phyloP scores from a whole-genome alignment of 1,140 invertebrate genomes.

The Prorops nasuta region DNA sequence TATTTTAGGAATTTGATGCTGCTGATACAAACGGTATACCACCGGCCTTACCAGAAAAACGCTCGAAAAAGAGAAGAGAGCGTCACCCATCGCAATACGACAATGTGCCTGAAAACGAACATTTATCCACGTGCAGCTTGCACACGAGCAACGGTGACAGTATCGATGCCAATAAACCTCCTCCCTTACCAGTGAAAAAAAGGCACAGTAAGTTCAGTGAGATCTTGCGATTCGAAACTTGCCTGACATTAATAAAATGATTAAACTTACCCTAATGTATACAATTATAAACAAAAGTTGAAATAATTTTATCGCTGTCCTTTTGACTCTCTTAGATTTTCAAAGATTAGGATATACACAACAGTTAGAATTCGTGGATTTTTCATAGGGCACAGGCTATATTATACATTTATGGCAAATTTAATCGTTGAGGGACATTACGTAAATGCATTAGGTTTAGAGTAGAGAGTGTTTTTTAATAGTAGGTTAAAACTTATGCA shows the following conservation, averaged over 20 bases:
- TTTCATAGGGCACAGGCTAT: too few species aligned
- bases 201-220: constrained; percentile 88
- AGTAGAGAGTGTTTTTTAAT: too few species aligned
- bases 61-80: constrained; percentile 56
- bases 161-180: constrained; percentile 67
- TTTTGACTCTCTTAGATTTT: too few species aligned
- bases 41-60: constrained; percentile 68
- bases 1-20: too few species aligned
- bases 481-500: constrained; percentile 54
- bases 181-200: constrained; percentile 87
- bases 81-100: constrained; percentile 73
- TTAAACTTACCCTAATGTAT: constrained; percentile 7
- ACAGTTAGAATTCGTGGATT: too few species aligned
- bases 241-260: too few species aligned
- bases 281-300: constrained; percentile 8
- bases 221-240: too few species aligned
- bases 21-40: constrained; percentile 55
- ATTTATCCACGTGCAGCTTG: constrained; percentile 58
- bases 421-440: too few species aligned
- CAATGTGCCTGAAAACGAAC: constrained; percentile 65
- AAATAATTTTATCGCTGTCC: background rate
- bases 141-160: constrained; percentile 53
- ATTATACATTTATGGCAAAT: too few species aligned
- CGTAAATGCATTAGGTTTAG: too few species aligned
- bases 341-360: too few species aligned